phyloP scores from a whole-genome alignment of 2,797 vertebrate species.

The Coregonus sp. region DNA sequence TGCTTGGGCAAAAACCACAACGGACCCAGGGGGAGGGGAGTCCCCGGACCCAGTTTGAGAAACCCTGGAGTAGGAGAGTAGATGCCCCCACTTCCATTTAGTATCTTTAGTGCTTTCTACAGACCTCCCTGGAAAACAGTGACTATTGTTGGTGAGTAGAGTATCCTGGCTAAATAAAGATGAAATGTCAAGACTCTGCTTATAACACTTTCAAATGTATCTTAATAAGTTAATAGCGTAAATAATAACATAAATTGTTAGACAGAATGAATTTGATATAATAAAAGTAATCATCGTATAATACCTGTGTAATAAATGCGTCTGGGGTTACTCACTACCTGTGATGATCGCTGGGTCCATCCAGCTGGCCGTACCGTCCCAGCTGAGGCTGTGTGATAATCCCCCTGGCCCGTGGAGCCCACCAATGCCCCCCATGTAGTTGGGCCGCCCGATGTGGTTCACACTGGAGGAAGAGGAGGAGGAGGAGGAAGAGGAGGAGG shows the following conservation, averaged over 20 bases:
- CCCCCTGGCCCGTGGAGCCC: slow-evolving; percentile 79
- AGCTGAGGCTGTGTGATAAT: slow-evolving; percentile 93
- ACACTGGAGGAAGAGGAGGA: slow-evolving; percentile 91
- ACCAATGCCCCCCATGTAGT: slow-evolving; percentile 34
- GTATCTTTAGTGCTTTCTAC: too few species aligned
- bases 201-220: too few species aligned
- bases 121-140: too few species aligned
- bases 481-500: slow-evolving; percentile 77
- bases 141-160: too few species aligned
- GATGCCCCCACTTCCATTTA: too few species aligned
- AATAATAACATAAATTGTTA: not conserved
- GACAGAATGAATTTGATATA: not conserved
- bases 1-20: too few species aligned
- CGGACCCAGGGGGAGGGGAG: too few species aligned
- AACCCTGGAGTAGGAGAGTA: too few species aligned
- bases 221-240: too few species aligned
- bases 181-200: too few species aligned
- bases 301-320: not conserved
- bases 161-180: too few species aligned
- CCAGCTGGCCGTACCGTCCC: slow-evolving; percentile 97
- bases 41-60: too few species aligned
- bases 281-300: not conserved
- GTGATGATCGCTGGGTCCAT: slow-evolving; percentile 99
- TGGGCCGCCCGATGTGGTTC: slow-evolving; percentile 90
- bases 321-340: slow-evolving; percentile 79